Evolutionary conservation across 2,113 vertebrate genomes (phyloP), one percentile per base, ranked within the genome.

Genomic region (Procavia capensis): DNA sequence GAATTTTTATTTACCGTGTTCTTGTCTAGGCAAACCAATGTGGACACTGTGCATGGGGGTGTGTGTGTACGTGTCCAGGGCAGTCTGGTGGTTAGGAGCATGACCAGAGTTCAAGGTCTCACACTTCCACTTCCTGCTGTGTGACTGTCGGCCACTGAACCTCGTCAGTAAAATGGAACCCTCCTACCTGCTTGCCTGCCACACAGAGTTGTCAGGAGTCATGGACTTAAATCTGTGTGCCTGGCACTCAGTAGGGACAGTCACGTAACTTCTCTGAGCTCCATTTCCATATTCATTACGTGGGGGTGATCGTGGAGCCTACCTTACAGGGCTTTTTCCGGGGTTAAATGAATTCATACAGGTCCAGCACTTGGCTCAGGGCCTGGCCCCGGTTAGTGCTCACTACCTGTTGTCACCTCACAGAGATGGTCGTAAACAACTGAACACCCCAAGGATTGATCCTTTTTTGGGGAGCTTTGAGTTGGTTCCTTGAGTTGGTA

Each of bases 31-130:
- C 89, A 94, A n/a, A 43, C 20, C 79, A 90, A 2, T 47, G 43
- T 34, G 68, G 36, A 64, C 29, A 41, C 27, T 59, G 66, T 66
- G 31, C 17, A 3, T 19, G 61, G 1, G 34, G 3, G 25, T 25
- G 6, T 59, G 34, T 13, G 80, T 14, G 5, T 24, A 25, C 7
- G 34, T 47, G 63, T 39, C 36, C 25, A n/a, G 17, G 36, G 22
- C 34, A 84, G 81, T 50, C 88, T 88, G 41, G 41, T 79, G 24
- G 17, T 79, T 88, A 92, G 85, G 64, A 81, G 45, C 61, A 96
- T 45, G 88, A 88, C 34, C 57, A 85, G 68, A 66, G 64, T 91
- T 93, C 84, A 88, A 19, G 45, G 50, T 81, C 63, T 92, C 39
- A 27, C 25, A 19, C 34, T 50, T 88, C 57, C 29, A 89, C 75